Evolutionary conservation across 2,797 vertebrate species (phyloP).

Genomic region (Oryzias dopingdopingensis): DNA sequence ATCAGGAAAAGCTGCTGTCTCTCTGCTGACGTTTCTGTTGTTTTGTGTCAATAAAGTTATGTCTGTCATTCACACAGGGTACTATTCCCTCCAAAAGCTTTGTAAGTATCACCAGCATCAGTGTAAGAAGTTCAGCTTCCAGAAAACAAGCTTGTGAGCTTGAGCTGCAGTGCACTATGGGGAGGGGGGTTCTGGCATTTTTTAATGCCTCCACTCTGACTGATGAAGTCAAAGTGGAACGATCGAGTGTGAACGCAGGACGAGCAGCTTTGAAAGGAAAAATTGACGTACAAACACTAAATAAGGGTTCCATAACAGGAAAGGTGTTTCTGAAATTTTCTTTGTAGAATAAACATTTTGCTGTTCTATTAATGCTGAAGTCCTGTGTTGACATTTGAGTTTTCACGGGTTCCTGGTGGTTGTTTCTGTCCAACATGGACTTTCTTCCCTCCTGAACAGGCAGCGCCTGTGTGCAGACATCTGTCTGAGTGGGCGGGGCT

Average conservation of each 20-base stretch:
- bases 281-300: too few species aligned
- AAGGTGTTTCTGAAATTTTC: too few species aligned
- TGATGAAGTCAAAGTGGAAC: constrained; percentile 12
- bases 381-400: constrained; percentile 41
- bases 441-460: constrained; percentile 4
- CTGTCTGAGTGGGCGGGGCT: constrained; percentile 3
- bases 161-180: constrained; percentile 34
- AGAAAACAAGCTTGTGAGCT: constrained; percentile 23
- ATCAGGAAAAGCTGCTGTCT: not conserved
- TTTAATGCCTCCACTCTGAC: constrained; percentile 33
- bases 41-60: constrained; percentile 28
- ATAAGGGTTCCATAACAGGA: too few species aligned
- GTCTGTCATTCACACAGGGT: constrained; percentile 73
- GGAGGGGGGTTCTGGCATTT: constrained; percentile 18
- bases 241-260: constrained; percentile 39
- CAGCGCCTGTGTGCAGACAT: constrained; percentile 14
- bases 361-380: not conserved
- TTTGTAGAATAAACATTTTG: too few species aligned
- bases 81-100: constrained; percentile 76
- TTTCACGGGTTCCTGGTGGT: constrained; percentile 24
- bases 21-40: not conserved
- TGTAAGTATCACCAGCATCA: constrained; percentile 73
- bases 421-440: constrained; percentile 9
- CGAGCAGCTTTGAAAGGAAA: not conserved
- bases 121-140: constrained; percentile 12